phyloP scores from a whole-genome alignment of 2,888 invertebrate species.

The Hirtodrosophila alboralis region DNA sequence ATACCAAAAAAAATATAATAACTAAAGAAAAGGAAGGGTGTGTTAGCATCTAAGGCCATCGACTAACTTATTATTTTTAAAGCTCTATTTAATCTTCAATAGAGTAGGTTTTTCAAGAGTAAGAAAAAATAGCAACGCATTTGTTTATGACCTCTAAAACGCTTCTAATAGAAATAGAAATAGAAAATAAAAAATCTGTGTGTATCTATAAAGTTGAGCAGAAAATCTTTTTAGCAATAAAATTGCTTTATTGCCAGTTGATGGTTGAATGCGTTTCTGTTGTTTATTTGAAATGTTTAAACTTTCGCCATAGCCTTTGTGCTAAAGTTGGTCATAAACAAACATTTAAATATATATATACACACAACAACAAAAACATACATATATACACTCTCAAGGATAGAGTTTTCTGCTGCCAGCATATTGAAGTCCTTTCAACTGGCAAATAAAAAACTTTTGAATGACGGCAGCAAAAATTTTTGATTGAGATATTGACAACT shows the following conservation, averaged over 20 bases:
- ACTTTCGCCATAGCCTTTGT: background rate
- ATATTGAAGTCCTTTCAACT: conserved; percentile 31
- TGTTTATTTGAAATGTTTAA: conserved; percentile 18
- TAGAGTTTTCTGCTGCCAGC: conserved; percentile 13
- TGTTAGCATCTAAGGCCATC: too few species aligned
- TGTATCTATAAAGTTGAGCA: background rate
- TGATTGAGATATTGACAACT: conserved; percentile 36
- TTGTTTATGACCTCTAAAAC: too few species aligned
- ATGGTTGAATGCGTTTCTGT: conserved; percentile 12
- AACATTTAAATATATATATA: background rate
- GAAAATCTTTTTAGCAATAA: conserved; percentile 2
- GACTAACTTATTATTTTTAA: too few species aligned
- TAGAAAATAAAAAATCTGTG: too few species aligned
- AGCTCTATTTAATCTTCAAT: too few species aligned
- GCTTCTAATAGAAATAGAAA: too few species aligned
- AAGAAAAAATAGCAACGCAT: too few species aligned
- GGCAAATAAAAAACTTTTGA: conserved; percentile 29
- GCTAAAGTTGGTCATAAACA: background rate
- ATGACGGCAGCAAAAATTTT: conserved; percentile 22
- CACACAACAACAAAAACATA: conserved; percentile 5
- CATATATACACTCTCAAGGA: background rate
- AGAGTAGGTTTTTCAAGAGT: too few species aligned
- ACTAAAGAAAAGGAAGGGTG: too few species aligned
- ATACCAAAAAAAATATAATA: too few species aligned
- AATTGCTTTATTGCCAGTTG: background rate